Evolutionary conservation across 2,888 invertebrate species (phyloP).

Genomic region (Frankliniella fusca): DNA sequence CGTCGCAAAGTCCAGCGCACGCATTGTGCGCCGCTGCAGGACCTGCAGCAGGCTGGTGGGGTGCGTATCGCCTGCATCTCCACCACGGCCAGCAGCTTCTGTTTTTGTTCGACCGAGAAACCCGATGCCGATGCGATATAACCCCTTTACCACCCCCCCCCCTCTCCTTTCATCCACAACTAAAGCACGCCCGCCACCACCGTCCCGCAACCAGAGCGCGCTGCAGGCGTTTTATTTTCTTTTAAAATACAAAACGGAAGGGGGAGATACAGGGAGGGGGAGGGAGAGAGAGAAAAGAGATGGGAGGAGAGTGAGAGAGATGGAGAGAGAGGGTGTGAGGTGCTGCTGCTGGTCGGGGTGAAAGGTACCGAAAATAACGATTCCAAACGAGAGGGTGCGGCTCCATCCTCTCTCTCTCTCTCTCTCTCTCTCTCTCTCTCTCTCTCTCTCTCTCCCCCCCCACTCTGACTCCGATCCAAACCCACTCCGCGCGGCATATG

Average conservation of each 20-base stretch:
- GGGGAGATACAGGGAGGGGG: neutral
- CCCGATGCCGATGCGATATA: constrained; percentile 2
- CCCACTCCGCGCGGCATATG: too few species aligned
- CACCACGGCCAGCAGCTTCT: neutral
- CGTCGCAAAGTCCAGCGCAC: too few species aligned
- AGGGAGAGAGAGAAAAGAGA: neutral
- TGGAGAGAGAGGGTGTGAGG: neutral
- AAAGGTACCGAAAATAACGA: too few species aligned
- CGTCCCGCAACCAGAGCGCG: neutral
- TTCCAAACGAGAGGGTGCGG: too few species aligned
- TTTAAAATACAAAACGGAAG: neutral
- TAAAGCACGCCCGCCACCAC: neutral
- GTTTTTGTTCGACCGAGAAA: constrained; percentile 19
- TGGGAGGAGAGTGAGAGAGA: neutral
- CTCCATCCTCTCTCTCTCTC: too few species aligned
- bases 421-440: too few species aligned
- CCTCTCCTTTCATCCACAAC: neutral
- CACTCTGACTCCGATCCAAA: too few species aligned
- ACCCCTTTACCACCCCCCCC: neutral
- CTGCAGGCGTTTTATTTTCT: neutral
- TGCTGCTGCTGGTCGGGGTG: too few species aligned
- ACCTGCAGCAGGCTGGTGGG: neutral
- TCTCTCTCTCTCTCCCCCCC: too few species aligned
- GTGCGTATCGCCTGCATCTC: neutral
- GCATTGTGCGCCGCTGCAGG: too few species aligned